Evolutionary conservation across 2,888 invertebrate species (phyloP).

Genomic region (Pinctada fucata): DNA sequence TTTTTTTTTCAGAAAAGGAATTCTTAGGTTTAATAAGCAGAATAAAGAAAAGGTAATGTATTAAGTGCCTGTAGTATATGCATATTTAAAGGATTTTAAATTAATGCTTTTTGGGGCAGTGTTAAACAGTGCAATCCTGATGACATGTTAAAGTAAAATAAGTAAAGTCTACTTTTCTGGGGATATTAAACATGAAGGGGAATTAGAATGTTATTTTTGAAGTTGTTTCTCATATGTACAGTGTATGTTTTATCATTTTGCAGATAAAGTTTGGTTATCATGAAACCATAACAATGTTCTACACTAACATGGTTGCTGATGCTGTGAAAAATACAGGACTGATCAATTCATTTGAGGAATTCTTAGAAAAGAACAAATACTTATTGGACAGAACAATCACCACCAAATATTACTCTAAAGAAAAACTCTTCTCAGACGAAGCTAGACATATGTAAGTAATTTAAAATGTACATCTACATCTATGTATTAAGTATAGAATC

Average conservation of each 20-base stretch:
- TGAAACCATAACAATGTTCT: constrained; percentile 75
- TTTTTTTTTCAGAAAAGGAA: constrained; percentile 66
- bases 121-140: too few species aligned
- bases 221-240: background rate
- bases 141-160: too few species aligned
- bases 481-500: background rate
- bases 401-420: constrained; percentile 64
- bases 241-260: constrained; percentile 26
- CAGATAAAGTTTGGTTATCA: constrained; percentile 72
- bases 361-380: constrained; percentile 62
- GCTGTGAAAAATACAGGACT: constrained; percentile 57
- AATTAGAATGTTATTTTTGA: background rate
- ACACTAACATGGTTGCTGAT: constrained; percentile 68
- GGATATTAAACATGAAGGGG: too few species aligned
- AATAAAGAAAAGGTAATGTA: constrained; percentile 68
- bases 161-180: too few species aligned
- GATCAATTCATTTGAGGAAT: constrained; percentile 65
- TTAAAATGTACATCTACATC: too few species aligned
- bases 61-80: background rate
- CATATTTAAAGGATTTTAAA: background rate
- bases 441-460: constrained; percentile 61
- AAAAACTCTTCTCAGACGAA: constrained; percentile 55
- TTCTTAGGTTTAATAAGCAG: constrained; percentile 70
- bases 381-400: constrained; percentile 60
- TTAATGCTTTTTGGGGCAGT: too few species aligned